phyloP scores from a whole-genome alignment of 1,140 invertebrate species.

The Sycophaga agraensis region DNA sequence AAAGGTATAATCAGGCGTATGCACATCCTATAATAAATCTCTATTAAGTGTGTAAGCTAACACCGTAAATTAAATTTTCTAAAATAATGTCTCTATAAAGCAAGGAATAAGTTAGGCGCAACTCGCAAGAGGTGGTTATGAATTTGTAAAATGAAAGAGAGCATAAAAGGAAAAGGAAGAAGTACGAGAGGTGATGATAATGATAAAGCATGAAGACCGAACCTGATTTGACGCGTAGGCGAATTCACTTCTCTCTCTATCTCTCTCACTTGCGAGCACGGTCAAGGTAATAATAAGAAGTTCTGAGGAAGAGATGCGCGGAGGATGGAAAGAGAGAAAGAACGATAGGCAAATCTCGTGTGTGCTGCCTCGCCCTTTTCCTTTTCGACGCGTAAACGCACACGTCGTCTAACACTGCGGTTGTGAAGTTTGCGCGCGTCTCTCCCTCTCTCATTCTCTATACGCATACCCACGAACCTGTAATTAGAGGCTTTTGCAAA shows the following conservation, averaged over 20 bases:
- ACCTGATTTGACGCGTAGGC: slow-evolving; percentile 19
- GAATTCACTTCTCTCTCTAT: neutral
- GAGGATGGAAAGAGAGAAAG: slow-evolving; percentile 13
- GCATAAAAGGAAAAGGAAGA: slow-evolving; percentile 33
- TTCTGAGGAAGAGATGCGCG: neutral
- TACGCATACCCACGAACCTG: slow-evolving; percentile 43
- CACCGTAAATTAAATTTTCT: slow-evolving; percentile 11
- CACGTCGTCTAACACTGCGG: neutral
- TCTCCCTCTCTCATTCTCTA: slow-evolving; percentile 23
- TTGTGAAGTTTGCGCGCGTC: slow-evolving; percentile 1
- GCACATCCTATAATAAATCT: slow-evolving; percentile 16
- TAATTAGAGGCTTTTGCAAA: slow-evolving; percentile 54
- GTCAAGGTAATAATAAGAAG: too few species aligned
- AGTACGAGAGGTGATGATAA: slow-evolving; percentile 33
- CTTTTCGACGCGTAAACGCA: slow-evolving; percentile 31
- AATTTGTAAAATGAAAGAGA: slow-evolving; percentile 31
- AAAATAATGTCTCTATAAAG: slow-evolving; percentile 20
- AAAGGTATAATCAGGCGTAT: slow-evolving; percentile 22
- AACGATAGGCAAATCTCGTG: slow-evolving; percentile 11
- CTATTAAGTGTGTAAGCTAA: slow-evolving; percentile 7
- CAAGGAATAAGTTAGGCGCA: neutral
- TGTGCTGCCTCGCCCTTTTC: slow-evolving; percentile 46
- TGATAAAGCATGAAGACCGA: slow-evolving; percentile 19
- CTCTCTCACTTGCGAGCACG: too few species aligned
- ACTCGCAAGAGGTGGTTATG: neutral